Evolutionary conservation across 2,888 invertebrate genomes (phyloP), one percentile per base, ranked within the genome.

Genomic region (Mechanitis messenoides): DNA sequence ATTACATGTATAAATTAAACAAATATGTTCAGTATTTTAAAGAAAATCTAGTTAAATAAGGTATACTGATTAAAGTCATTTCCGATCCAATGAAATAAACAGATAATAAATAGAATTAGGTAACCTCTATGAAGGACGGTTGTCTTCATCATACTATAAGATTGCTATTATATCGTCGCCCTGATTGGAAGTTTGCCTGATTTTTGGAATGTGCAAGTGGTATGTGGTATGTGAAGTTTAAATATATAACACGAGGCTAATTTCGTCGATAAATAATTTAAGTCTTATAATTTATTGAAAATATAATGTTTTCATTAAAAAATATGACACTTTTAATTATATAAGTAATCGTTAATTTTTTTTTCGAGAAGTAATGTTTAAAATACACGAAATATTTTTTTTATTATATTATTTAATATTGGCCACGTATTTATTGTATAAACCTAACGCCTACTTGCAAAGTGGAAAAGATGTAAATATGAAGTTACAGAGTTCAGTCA

Each of bases 111-210:
- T 72, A 71, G 68, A 69, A 71, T 70, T 72, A 68, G 68, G 65
- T 62, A 60, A 59, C 55, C 55, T 64, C 64, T 67, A 60, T 62
- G 62, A 58, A 57, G 58, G 56, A 61, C 58, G 53, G 58, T 59
- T 66, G 66, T 64, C 60, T 57, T 46, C 60, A 65, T 71, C 71
- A 70, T 64, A 70, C 71, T 74, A 79, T 82, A 80, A 81, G 80
- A 78, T 76, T 73, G 71, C 72, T 73, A 81, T 80, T 75, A 79
- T 77, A 75, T 78, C 73, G 73, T 71, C 65, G 64, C 68, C 70
- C 70, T 71, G 69, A 74, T 84, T 83, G 84, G 83, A 83, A 77
- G 73, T 45, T 64, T 79, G 84, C 84, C 82, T 78, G 70, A 31
- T 50, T 31, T 31, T 50, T 28, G 31, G 31, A 11, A 50, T 50